Conservation (phyloP, 1,140 invertebrate species). For the Halesus radiatus region DNA sequence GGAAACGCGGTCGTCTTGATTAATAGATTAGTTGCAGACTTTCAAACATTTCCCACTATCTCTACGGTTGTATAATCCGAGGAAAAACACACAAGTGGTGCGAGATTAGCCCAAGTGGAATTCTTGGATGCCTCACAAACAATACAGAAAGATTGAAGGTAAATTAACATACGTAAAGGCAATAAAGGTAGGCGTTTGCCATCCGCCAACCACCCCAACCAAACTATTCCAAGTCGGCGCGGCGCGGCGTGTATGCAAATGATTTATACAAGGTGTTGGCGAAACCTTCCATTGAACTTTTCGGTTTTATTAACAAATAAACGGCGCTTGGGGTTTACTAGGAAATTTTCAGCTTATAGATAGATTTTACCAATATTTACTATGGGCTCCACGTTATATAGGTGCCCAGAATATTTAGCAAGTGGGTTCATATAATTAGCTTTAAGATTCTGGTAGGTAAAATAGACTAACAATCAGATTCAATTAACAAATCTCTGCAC, state of each 20-base stretch:
- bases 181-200: constrained; percentile 28
- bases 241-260: constrained; percentile 20
- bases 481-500: too few species aligned
- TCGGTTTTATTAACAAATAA: constrained; percentile 11
- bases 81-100: constrained; percentile 25
- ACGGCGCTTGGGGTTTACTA: neutral
- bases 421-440: too few species aligned
- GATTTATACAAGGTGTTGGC: constrained; percentile 32
- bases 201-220: neutral
- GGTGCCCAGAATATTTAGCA: too few species aligned
- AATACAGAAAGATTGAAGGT: constrained; percentile 45
- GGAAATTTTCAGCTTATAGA: too few species aligned
- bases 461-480: too few species aligned
- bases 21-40: too few species aligned
- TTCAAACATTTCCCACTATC: too few species aligned
- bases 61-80: too few species aligned
- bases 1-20: too few species aligned
- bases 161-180: constrained; percentile 47
- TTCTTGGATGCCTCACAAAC: constrained; percentile 30
- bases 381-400: too few species aligned
- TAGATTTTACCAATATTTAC: too few species aligned
- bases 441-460: too few species aligned
- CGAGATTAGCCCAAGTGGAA: constrained; percentile 9
- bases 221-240: constrained; percentile 20
- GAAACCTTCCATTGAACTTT: constrained; percentile 26